Evolutionary conservation across 2,888 invertebrate genomes (phyloP), one percentile per base, ranked within the genome.

Genomic region (Drosophila mimetica): DNA sequence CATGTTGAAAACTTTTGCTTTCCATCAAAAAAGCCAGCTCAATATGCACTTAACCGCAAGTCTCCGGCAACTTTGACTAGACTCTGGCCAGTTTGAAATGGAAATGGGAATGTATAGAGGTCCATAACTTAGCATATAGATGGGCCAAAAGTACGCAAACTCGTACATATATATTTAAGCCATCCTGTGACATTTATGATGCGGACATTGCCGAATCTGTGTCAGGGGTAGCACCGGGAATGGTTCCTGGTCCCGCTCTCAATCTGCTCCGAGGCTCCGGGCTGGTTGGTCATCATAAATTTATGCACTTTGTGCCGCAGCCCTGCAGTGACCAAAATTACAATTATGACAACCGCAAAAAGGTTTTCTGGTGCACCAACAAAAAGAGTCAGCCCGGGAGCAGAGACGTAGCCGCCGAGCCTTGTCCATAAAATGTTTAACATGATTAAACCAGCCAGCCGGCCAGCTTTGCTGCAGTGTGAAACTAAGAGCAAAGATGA

Each of bases 291-390:
- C 86, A 88, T 84, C 87, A 84, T 84, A 88, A 88, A 88, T 84
- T 84, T 79, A 84, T 88, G 85, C 71, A 85, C 61, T 88, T 84
- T 76, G 79, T 82, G 77, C 79, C 82, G 76, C 60, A 72, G 52
- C 50, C 44, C 81, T 81, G 84, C 84, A 84, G 87, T 84, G 84
- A 86, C 84, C 84, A 81, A 70, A 84, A 84, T 84, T 86, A 84
- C 84, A 84, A 88, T 84, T 84, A 84, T 88, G 87, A 88, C 85
- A 81, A 86, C 84, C 84, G 76, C 88, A 84, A 88, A 84, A 83
- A 88, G 87, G 84, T 86, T 84, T 83, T 81, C 71, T 81, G 85
- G 75, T 76, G 88, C 76, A 88, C 88, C 88, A 80, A 80, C 78
- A 77, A 77, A 86, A 84, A 76, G 60, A 42, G 30, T 57, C 42